Evolutionary conservation across 2,888 invertebrate species (phyloP).

Genomic region (Carterocephalus palaemon): DNA sequence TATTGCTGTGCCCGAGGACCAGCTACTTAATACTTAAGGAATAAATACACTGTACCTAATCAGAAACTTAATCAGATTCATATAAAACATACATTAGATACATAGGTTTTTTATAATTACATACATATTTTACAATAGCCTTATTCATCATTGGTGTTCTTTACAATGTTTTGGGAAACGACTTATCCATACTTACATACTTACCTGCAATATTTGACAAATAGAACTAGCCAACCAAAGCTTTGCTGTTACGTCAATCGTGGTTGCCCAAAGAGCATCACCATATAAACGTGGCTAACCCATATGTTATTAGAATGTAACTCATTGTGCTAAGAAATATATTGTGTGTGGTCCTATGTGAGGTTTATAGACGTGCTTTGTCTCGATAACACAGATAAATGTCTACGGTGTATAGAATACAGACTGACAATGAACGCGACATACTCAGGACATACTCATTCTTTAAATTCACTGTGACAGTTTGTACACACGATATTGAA

Average conservation of each 20-base stretch:
- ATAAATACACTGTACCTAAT: too few relatives aligned
- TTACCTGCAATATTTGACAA: constrained; percentile 47
- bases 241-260: constrained; percentile 52
- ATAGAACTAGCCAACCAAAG: constrained; percentile 37
- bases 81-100: too few relatives aligned
- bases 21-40: too few relatives aligned
- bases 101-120: too few relatives aligned
- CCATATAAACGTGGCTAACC: constrained; percentile 58
- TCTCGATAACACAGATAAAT: constrained; percentile 78
- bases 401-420: constrained; percentile 70
- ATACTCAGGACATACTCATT: constrained; percentile 69
- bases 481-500: constrained; percentile 39
- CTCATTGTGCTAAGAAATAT: constrained; percentile 65
- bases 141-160: too few relatives aligned
- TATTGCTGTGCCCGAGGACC: constrained; percentile 1
- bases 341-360: constrained; percentile 77
- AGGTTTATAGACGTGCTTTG: constrained; percentile 74
- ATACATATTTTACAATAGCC: too few relatives aligned
- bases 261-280: constrained; percentile 53
- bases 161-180: too few relatives aligned
- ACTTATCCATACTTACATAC: too few relatives aligned
- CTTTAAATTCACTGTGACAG: constrained; percentile 65
- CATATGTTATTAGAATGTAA: constrained; percentile 69
- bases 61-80: too few relatives aligned
- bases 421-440: constrained; percentile 67